Base-by-base conservation (phyloP, 2,113 vertebrate species). In the Paramisgurnus dabryanus region DNA sequence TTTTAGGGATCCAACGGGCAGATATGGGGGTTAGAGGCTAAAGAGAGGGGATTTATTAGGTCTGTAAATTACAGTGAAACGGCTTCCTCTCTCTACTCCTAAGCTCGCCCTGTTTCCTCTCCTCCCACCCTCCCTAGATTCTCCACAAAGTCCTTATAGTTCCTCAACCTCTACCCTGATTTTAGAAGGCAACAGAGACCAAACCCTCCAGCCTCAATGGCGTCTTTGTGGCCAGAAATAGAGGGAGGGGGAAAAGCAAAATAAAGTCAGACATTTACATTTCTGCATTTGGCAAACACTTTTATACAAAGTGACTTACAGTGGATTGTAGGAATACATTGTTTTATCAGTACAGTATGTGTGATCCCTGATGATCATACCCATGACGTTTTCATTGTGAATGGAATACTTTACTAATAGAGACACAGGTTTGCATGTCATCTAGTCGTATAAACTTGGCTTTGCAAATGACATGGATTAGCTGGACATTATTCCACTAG, bases 41-140 rank as follows among this genome's bases (percentile, higher is more conserved):
- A 92, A 91, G 90, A 91, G 89, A 80, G 66, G 88, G 86, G 89
- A 93, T 93, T 93, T 92, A 93, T 91, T 90, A 80, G 89, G 53
- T 64, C 83, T 86, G 82, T 92, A 93, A 93, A 92, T 91, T 89
- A 89, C 81, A 90, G 66, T 85, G 83, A 89, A 87, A 88, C 85
- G 34, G 80, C 83, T 73, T 80, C 78, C 82, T 74, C 72, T 41
- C 34, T 65, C 65, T 78, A 60, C 82, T 70, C 47, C 39, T 11
- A 18, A 74, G 63, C 63, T 74, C 82, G 49, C 67, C 50, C 45
- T 39, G 41, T 64, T 64, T 72, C 17, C 7, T 76, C 66, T 64
- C 58, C 67, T 40, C 7, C 57, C 15, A 34, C 69, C 13, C 77
- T 69, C 67, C 55, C 45, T 41, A 41, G 57, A 10, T 61, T 67